Evolutionary conservation across 1,140 invertebrate species (phyloP), one percentile per base, ranked within the genome.

Genomic region (Eupeodes corollae): DNA sequence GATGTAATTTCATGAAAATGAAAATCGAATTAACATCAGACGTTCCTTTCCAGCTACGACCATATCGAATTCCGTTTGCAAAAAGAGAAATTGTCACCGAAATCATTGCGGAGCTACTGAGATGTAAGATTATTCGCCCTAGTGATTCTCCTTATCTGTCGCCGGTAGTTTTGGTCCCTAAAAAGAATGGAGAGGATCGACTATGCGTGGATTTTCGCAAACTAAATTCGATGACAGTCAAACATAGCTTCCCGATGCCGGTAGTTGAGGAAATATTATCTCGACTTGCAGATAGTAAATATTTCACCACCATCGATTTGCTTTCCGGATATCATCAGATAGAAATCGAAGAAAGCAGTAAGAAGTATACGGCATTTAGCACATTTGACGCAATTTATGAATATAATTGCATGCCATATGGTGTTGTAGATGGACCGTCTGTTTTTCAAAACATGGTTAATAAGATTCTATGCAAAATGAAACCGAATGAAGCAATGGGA

Each of bases 311-410:
- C 0, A 45, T 75, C 2, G 71, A 75, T 52, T 42, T 73, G 9
- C 54, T 52, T 0, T 61, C 56, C 26, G 75, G 75, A 1, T 78
- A 71, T 54, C 71, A 70, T 63, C 74, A 79, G 56, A 63, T 78
- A n/a, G 32, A 49, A 48, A 55, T 75, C 6, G 55, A 58, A 6
- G 42, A 52, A 39, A 44, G 53, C 5, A 59, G 70, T 50, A 56
- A 50, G 26, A 44, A 59, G 1, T 74, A 74, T 57, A 76, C 75
- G 2, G 72, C 70, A 8, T 75, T 75, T 48, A 57, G 54, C 18
- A 63, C 63, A 1, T 51, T 54, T 16, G 45, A 42, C 15, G 61
- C 53, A 1, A 52, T 53, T 31, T 59, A 44, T 45, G 49, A 55
- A 19, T 63, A 49, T 44, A 49, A 37, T 11, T 39, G 51, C 1